phyloP scores from a whole-genome alignment of 2,113 vertebrate genomes.

The Copsychus sechellarum region DNA sequence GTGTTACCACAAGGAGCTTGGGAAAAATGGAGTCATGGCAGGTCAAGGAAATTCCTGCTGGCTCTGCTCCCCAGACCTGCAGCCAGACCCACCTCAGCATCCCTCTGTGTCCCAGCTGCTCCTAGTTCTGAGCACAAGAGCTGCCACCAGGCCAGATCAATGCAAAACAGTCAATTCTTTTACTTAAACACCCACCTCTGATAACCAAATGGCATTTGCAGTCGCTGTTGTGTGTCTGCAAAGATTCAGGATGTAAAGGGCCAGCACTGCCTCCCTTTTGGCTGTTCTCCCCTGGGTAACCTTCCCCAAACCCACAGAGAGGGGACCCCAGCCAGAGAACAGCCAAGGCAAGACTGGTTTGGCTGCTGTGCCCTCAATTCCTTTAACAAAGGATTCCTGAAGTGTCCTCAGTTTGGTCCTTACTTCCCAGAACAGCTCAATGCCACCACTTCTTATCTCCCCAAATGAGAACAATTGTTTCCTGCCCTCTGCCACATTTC shows the following conservation, averaged over 20 bases:
- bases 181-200: neutral
- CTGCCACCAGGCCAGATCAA: neutral
- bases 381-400: neutral
- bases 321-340: neutral
- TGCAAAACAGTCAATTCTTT: neutral
- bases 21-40: neutral
- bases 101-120: rapidly evolving
- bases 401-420: neutral
- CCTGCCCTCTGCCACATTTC: neutral
- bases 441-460: neutral
- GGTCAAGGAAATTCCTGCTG: neutral
- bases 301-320: neutral
- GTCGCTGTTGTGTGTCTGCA: neutral
- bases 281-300: neutral
- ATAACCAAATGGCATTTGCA: neutral
- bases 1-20: neutral
- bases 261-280: too few relatives aligned
- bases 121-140: neutral
- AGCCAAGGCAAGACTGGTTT: neutral
- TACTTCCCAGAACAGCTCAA: neutral
- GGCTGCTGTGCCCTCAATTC: neutral
- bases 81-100: neutral
- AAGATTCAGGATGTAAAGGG: neutral
- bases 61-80: neutral
- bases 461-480: neutral